Base-by-base conservation (phyloP, 2,113 vertebrate genomes). In the Mugil cephalus region DNA sequence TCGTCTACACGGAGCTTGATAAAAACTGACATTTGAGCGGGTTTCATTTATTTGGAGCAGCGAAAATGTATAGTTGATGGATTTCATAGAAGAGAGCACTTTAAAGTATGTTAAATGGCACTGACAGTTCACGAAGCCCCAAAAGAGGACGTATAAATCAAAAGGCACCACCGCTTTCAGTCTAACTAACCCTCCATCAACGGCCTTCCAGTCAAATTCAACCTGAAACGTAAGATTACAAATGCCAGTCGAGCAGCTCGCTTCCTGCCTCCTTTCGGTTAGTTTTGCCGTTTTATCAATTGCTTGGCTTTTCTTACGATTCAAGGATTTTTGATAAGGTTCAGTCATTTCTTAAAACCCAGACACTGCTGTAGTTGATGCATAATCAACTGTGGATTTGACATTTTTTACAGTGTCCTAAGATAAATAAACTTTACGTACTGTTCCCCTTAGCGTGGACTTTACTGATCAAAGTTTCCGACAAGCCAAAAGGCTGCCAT, bases 121-220 rank as follows among this genome's bases (percentile, higher is more conserved):
- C 1, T 8, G 15, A 35, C 12, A 3, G 4, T 53, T 67, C 14
- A 38, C n/a, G 52, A 71, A 74, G 38, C 15, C 18, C 17, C 35
- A 55, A 30, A 13, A 36, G 21, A 45, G 9, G 30, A 52, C 61
- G 14, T 69, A 51, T 4, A 62, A 79, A 69, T 53, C 17, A 56
- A 82, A 77, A 7, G 45, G 18, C 48, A 30, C 74, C 69, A 38
- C 62, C 17, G 18, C 52, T 69, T 64, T 64, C 43, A 61, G 59
- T 76, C 75, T n/a, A n/a, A n/a, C n/a, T n/a, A n/a, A n/a, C n/a
- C n/a, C n/a, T n/a, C n/a, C n/a, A n/a, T n/a, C n/a, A n/a, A 43
- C 70, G 71, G 83, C 77, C 56, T 79, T 85, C 79, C 50, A 85
- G 54, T 60, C 59, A 83, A 79, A 83, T 34, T 35, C 17, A 68